Evolutionary conservation across 2,113 vertebrate species (phyloP), one percentile per base, ranked within the genome.

Genomic region (Gopherus flavomarginatus): DNA sequence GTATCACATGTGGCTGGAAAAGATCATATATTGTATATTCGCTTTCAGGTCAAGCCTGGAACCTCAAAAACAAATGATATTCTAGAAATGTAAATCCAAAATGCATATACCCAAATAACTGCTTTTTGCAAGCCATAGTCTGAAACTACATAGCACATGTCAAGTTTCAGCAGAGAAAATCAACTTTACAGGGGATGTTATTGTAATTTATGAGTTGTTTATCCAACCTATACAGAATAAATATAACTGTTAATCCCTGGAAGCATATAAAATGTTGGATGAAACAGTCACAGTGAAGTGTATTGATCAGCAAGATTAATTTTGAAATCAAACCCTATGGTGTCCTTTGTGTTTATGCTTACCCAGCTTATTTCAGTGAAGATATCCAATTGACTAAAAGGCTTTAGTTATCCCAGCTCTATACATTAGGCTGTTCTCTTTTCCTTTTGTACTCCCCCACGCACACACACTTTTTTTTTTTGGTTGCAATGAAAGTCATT

Each of bases 281-380:
- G 56, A 96, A 52, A 35, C 19, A 88, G 24, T 42, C 49, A 83
- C 62, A 92, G 89, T 62, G 49, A 85, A 90, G 38, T 12, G 31
- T 69, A 97, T 31, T 78, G 65, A 97, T 87, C 3, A 5, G 65
- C 17, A 88, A 95, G 92, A 97, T 81, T 90, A 86, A 97, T 96
- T 95, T 90, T 56, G 6, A 53, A 87, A 83, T 86, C 82, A 96
- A 96, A 91, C 86, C 44, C 83, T 83, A 13, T 50, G 95, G 75
- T 89, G 91, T 86, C 49, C 92, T 47, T 69, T 95, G 10, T 59
- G 86, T 29, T 22, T 89, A 24, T 91, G 42, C 85, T 90, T 86
- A 38, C 7, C 1, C 35, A 29, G 50, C 52, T 77, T 8, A 82
- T 59, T 89, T 79, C 86, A n/a, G 56, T 35, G 44, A 49, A 0